Evolutionary conservation across 2,888 invertebrate genomes (phyloP), one percentile per base, ranked within the genome.

Genomic region (Nasonia oneida): DNA sequence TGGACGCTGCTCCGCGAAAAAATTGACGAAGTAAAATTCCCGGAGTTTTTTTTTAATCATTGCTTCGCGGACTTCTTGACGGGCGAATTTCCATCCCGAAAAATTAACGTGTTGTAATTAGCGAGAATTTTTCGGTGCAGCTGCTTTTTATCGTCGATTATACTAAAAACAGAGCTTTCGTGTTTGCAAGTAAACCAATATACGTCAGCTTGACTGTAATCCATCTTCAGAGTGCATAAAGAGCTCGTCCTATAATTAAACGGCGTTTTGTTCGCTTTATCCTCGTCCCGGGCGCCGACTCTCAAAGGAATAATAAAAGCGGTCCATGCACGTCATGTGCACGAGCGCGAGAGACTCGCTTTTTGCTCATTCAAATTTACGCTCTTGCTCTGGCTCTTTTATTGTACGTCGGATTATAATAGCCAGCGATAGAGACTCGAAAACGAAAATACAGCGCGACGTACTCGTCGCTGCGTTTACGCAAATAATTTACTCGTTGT

Each of bases 251-350:
- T 53, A 33, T 80, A 80, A 80, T 80, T 70, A 71, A 80, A 80
- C 18, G n/a, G 37, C 37, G 71, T 53, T 78, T 37, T 29, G 47
- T 47, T 67, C 18, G 8, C 47, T n/a, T 61, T 61, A 23, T 70
- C 6, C n/a, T 15, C 15, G 37, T 67, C 37, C 33, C 64, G 6
- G 10, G 10, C 18, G 18, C 64, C n/a, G 8, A 18, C 23, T 80
- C 78, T 64, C 78, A 53, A 80, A 80, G 71, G 80, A 80, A 80
- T 71, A 80, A 70, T 71, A 71, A 80, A 71, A 71, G 67, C 29
- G 15, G 0, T 2, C 67, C 14, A 67, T 29, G 67, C 15, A 15
- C 67, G 5, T 67, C 29, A 61, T 61, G 57, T n/a, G 57, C 57
- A 61, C n/a, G 18, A 15, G 67, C 67, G 33, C 29, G 3, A 23